These are phyloP conservation scores for Cliona cf. orientalis DNA, from an alignment of 37 sponge, comb jelly and placozoan species.

Conservation along the genomic window DNA sequence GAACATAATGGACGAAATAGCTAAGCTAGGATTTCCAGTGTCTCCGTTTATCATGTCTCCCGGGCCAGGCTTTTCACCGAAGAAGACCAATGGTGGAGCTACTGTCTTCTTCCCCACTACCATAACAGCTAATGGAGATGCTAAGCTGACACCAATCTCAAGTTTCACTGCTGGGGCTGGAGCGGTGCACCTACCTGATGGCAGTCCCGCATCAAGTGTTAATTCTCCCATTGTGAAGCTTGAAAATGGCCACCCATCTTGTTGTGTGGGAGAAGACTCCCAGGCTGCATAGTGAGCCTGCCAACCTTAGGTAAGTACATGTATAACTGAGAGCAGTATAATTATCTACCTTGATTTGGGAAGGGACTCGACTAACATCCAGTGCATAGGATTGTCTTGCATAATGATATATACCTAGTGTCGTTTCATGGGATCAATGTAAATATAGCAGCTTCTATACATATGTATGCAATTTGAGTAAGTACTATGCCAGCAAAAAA, in stretches of 20 bases:
- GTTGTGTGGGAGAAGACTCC: constrained; percentile 50
- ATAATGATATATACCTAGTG: no score
- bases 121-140: constrained; percentile 67
- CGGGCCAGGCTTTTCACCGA: constrained; percentile 43
- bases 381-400: no score
- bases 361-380: no score
- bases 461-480: no score
- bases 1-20: constrained; percentile 56
- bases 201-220: not conserved
- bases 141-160: constrained; percentile 50
- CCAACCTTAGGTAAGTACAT: not conserved
- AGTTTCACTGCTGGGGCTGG: constrained; percentile 14
- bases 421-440: no score
- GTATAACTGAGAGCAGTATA: not conserved
- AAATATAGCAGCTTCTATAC: no score
- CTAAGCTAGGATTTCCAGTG: constrained; percentile 31
- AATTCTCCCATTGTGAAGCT: constrained; percentile 55
- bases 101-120: constrained; percentile 73
- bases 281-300: not conserved
- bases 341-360: no score
- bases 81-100: constrained; percentile 23
- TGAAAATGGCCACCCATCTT: constrained; percentile 36
- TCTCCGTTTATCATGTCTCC: constrained; percentile 74
- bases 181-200: constrained; percentile 23
- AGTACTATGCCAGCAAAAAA: no score